Conservation (phyloP, 2,797 vertebrate species). For the Oryzias sinensis region DNA sequence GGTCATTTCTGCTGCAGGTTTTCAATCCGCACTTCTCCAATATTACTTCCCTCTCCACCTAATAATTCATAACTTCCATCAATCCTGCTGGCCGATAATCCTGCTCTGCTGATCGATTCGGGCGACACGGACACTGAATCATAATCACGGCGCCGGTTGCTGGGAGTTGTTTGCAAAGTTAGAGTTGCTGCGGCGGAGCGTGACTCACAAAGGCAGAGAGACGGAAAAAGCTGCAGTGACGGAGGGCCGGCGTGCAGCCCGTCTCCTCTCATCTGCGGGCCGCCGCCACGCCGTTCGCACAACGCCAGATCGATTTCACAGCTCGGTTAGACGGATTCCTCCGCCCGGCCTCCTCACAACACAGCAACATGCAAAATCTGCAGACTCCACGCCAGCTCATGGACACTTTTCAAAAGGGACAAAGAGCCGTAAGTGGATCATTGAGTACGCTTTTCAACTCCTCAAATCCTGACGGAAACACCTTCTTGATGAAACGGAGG, state of each 20-base stretch:
- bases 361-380: slow-evolving; percentile 16
- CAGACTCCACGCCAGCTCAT: not conserved
- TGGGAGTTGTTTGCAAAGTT: slow-evolving; percentile 53
- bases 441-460: no score
- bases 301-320: slow-evolving; percentile 68
- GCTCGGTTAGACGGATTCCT: slow-evolving; percentile 28
- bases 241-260: slow-evolving; percentile 43
- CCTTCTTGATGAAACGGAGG: no score
- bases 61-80: slow-evolving; percentile 72
- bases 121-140: slow-evolving; percentile 53
- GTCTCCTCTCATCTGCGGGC: slow-evolving; percentile 64
- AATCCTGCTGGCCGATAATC: slow-evolving; percentile 56
- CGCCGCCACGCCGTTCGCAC: slow-evolving; percentile 46
- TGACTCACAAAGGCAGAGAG: slow-evolving; percentile 30
- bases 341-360: slow-evolving; percentile 27
- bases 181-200: slow-evolving; percentile 25
- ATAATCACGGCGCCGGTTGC: slow-evolving; percentile 46
- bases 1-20: slow-evolving; percentile 60
- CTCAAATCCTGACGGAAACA: no score
- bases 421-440: no score
- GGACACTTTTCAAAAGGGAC: no score
- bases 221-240: slow-evolving; percentile 35
- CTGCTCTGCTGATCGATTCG: slow-evolving; percentile 50
- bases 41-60: slow-evolving; percentile 58
- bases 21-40: slow-evolving; percentile 54